A percentile compares a stretch with the other conserved stretches of the same genome.
phyloP scores from a whole-genome alignment of 92 coral and sea anemone species.

The Isaurus tuberculatus region DNA sequence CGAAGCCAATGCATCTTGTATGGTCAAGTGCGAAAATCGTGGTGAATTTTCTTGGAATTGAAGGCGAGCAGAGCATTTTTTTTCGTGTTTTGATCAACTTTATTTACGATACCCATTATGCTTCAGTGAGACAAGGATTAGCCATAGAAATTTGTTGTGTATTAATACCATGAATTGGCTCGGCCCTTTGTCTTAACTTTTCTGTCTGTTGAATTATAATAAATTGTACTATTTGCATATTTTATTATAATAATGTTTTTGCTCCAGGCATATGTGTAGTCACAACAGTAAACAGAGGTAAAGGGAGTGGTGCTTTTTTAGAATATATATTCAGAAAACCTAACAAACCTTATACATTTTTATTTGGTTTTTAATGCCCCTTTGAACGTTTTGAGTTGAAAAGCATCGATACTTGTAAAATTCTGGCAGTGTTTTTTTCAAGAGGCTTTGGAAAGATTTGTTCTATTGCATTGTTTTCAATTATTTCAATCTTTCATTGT shows the following conservation, averaged over 20 bases:
- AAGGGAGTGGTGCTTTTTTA: slow-evolving; percentile 7
- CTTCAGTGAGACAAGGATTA: neutral
- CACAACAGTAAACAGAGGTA: neutral
- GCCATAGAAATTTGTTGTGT: neutral
- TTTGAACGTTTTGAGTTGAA: no score
- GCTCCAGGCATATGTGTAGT: slow-evolving; percentile 9
- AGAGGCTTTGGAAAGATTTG: no score
- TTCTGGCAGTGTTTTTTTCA: no score
- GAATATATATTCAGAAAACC: neutral
- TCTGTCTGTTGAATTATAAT: neutral
- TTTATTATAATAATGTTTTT: neutral
- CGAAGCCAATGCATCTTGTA: no score
- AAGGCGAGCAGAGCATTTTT: neutral
- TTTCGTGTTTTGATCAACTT: neutral
- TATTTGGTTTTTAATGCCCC: neutral
- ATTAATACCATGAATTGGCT: neutral
- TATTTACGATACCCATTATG: neutral
- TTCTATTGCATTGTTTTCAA: no score
- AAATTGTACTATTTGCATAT: neutral
- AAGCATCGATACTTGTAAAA: no score
- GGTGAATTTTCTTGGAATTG: neutral
- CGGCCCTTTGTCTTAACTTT: neutral
- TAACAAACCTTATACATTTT: neutral
- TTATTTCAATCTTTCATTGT: no score
- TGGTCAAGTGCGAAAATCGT: no score